These are phyloP conservation scores for Amphiprion ocellaris DNA, from an alignment of 2,113 vertebrate genomes.

Conservation along the genomic window DNA sequence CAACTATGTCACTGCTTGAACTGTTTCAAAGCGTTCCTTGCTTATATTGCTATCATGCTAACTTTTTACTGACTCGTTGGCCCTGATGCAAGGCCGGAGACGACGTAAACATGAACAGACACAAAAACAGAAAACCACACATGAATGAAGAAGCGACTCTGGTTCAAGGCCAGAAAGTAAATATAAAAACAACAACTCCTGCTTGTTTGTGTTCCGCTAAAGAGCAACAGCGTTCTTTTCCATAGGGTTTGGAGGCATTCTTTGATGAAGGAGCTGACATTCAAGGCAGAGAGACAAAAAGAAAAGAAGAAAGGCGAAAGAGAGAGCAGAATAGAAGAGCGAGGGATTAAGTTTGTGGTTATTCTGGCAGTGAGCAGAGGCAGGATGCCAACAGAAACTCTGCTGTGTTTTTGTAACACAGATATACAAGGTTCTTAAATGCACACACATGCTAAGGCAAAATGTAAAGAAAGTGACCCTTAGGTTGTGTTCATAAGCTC, in stretches of 20 bases:
- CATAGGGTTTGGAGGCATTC: conserved; percentile 43
- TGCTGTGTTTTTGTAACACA: conserved; percentile 44
- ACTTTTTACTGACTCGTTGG: background rate
- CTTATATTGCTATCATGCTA: conserved; percentile 1
- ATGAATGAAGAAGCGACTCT: conserved; percentile 12
- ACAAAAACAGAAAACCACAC: background rate
- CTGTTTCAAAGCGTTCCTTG: conserved; percentile 52
- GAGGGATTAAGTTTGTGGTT: conserved; percentile 68
- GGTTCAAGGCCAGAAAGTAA: background rate
- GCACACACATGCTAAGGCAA: background rate
- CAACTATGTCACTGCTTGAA: conserved; percentile 35
- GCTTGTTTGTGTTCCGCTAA: conserved; percentile 21
- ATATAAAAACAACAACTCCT: conserved; percentile 22
- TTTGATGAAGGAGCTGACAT: conserved; percentile 71
- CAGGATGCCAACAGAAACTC: conserved; percentile 73
- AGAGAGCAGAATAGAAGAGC: conserved; percentile 42
- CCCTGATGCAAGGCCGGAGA: conserved; percentile 34
- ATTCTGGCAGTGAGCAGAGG: conserved; percentile 57
- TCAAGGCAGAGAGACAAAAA: conserved; percentile 31
- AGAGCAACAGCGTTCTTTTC: conserved; percentile 46
- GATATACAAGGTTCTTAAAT: conserved; percentile 22
- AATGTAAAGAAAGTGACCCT: background rate
- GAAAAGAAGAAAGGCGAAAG: conserved; percentile 17
- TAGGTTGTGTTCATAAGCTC: background rate
- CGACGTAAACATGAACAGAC: conserved; percentile 18